Base-by-base conservation (phyloP, 2,113 vertebrate species). In the human (Homo sapiens) region DNA sequence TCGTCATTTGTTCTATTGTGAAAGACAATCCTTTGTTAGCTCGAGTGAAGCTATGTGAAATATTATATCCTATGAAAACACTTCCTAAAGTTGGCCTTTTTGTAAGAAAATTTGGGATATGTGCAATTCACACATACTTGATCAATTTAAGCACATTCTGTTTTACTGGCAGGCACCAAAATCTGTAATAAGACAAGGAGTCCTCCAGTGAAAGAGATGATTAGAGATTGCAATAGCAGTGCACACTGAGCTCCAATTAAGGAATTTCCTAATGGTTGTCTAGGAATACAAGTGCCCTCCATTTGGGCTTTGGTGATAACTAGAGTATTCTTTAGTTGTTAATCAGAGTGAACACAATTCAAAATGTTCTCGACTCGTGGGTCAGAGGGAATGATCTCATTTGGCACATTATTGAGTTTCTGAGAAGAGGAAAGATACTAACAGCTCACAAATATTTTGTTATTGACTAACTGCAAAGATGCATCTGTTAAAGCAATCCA, bases 381-480 rank as follows among this genome's bases (percentile, higher is more conserved):
- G 81, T 48, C 92, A 97, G 73, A 93, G 95, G 64, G 55, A 96
- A 96, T 97, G 85, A 97, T 96, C 78, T 97, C 92, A 97, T 96
- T 73, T 97, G 96, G 79, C 68, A 48, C 73, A 86, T 96, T 93
- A 91, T 2, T 66, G 89, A 94, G 89, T 82, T 97, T 93, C 76
- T 90, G 81, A 52, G 72, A 95, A 88, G 89, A 94, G 40, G 72
- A 93, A 78, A 97, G 61, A 93, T 27, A 91, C 73, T 73, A 93
- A 93, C 78, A 11, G 0, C 66, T 96, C 89, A 95, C 72, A 97
- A 97, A 96, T 94, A 98, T 94, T 94, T 98, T 94, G 81, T 86
- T 68, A 95, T 91, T 72, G 66, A 93, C 92, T 94, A 84, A 93
- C 85, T 96, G 85, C 81, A 94, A 95, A 97, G 84, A 86, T 91